These are phyloP conservation scores for Bombus terrestris DNA, from an alignment of 1,140 invertebrate genomes.

Conservation along the genomic window DNA sequence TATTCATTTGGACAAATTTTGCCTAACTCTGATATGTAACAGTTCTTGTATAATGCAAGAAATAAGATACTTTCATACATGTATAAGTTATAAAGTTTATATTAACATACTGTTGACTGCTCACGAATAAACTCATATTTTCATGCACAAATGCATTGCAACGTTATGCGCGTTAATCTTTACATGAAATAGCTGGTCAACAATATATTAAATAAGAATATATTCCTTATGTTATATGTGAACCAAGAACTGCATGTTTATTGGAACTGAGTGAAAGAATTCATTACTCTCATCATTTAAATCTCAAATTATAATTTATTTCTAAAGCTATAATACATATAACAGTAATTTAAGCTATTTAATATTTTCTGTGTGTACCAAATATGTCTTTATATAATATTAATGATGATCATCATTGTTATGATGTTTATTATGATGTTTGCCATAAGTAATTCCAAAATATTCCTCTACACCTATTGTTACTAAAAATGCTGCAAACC, in stretches of 20 bases:
- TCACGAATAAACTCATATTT: too few species aligned
- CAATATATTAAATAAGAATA: too few species aligned
- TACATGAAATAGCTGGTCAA: too few species aligned
- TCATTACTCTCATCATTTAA: conserved; percentile 1
- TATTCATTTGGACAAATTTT: too few species aligned
- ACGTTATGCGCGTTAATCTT: too few species aligned
- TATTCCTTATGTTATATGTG: too few species aligned
- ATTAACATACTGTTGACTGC: too few species aligned
- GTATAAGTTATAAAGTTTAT: background rate
- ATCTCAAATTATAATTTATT: conserved; percentile 50
- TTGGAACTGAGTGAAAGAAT: background rate
- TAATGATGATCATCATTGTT: conserved; percentile 58
- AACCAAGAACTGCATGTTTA: background rate
- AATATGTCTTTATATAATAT: conserved; percentile 24
- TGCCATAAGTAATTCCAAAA: conserved; percentile 76
- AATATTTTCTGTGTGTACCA: background rate
- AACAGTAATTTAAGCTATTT: conserved; percentile 10
- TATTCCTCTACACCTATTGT: conserved; percentile 85
- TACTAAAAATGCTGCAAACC: conserved; percentile 85
- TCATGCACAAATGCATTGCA: too few species aligned
- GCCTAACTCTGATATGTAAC: background rate
- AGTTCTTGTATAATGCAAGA: background rate
- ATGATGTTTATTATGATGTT: conserved; percentile 73
- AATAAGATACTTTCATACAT: background rate
- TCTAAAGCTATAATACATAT: conserved; percentile 10